Base-by-base conservation (phyloP, 2,113 vertebrate genomes). In the Anser brachyrhynchus region DNA sequence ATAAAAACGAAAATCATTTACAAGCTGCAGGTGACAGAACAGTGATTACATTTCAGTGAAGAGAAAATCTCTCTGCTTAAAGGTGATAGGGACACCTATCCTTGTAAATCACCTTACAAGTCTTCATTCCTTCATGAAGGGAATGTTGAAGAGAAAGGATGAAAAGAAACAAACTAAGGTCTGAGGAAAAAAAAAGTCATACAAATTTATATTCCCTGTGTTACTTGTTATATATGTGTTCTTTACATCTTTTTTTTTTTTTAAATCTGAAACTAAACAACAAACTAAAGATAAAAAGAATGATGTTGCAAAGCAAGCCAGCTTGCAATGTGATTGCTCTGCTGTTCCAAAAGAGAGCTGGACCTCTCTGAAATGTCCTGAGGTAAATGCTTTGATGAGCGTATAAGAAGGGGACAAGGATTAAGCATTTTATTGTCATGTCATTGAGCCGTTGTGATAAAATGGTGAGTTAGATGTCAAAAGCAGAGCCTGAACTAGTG, bases 261-360 rank as follows among this genome's bases (percentile, higher is more conserved):
- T 49, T 5, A 21, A 49, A 79, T n/a, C 25, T 55, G 28, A 82
- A 4, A 2, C 49, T 5, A 0, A 54, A 94, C 44, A 44, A 44
- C 17, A 44, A 44, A 18, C 44, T 44, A 44, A 44, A 44, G 25
- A 21, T 19, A 49, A 83, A 88, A 35, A 17, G 10, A 11, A 37
- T 20, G 3, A 59, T 70, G 35, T 0, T 65, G 5, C 15, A 65
- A 57, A 76, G 44, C 5, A 28, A 88, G 55, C 18, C 33, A 59
- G 31, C 0, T 0, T 14, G 37, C 23, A 85, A 11, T 0, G 3
- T 17, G 58, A 69, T 20, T n/a, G 39, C 11, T 78, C 5, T 0
- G 3, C 49, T 65, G 11, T 22, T 83, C 35, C 28, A 76, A 9
- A 35, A 43, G 14, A 33, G 39, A 49, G 37, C 17, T 17, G 59